A percentile compares a stretch with the other conserved stretches of the same genome.
These are phyloP conservation scores for Periplaneta americana DNA, from an alignment of 1,140 invertebrate species.

Conservation along the genomic window DNA sequence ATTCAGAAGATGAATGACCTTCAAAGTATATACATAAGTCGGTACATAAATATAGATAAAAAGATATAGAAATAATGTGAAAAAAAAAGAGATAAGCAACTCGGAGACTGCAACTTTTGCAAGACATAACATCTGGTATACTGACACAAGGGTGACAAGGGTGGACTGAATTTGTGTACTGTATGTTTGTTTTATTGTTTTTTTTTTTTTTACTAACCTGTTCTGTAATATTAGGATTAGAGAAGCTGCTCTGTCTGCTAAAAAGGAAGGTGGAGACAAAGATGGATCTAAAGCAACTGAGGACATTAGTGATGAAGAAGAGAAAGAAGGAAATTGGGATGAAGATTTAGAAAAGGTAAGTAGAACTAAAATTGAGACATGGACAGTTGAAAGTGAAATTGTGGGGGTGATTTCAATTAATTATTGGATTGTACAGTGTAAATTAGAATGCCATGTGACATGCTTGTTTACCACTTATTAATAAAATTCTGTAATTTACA, in stretches of 20 bases:
- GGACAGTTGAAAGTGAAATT: too few relatives aligned
- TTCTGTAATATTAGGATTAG: slow-evolving; percentile 12
- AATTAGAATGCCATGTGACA: too few relatives aligned
- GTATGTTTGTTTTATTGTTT: background rate
- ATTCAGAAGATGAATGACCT: background rate
- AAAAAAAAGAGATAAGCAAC: background rate
- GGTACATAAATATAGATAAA: background rate
- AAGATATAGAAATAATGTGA: slow-evolving; percentile 5
- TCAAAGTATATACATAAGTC: background rate
- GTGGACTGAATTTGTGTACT: background rate
- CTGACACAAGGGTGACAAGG: background rate
- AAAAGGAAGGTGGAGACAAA: slow-evolving; percentile 9
- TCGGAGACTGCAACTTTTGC: background rate
- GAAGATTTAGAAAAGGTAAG: slow-evolving; percentile 12
- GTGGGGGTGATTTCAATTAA: too few relatives aligned
- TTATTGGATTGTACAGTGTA: too few relatives aligned
- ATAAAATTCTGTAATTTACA: too few relatives aligned
- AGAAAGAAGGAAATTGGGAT: slow-evolving; percentile 10
- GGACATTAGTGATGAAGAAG: slow-evolving; percentile 15
- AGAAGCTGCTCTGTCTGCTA: slow-evolving; percentile 1
- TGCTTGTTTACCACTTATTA: too few relatives aligned
- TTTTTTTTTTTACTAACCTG: background rate
- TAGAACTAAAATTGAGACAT: too few relatives aligned
- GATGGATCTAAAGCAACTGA: slow-evolving; percentile 4
- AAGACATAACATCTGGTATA: background rate